phyloP scores from a whole-genome alignment of 2,888 invertebrate species.

The Trichopria drosophilae region DNA sequence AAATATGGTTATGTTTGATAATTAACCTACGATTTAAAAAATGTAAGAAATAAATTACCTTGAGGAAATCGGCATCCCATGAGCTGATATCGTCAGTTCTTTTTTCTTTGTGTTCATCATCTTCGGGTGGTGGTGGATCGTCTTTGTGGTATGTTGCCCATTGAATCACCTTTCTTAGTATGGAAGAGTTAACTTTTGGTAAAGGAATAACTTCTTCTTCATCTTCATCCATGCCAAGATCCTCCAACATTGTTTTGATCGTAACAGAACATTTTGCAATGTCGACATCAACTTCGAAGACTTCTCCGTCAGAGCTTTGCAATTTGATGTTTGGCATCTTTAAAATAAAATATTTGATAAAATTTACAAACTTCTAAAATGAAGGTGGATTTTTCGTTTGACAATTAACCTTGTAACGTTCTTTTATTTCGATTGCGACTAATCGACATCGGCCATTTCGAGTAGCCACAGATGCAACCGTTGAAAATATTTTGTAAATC shows the following conservation, averaged over 20 bases:
- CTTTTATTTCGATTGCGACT: too few relatives aligned
- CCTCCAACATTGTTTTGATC: conserved; percentile 97
- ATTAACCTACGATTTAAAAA: conserved; percentile 68
- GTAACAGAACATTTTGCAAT: conserved; percentile 97
- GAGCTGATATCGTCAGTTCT: conserved; percentile 98
- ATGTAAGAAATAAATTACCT: conserved; percentile 57
- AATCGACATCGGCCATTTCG: too few relatives aligned
- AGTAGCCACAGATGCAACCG: too few relatives aligned
- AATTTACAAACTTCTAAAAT: not conserved
- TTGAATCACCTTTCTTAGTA: conserved; percentile 89
- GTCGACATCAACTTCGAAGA: conserved; percentile 94
- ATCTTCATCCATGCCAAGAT: conserved; percentile 87
- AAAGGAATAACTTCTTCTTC: conserved; percentile 94
- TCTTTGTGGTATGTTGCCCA: conserved; percentile 95
- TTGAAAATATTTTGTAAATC: too few relatives aligned
- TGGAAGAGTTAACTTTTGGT: conserved; percentile 96
- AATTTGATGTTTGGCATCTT: conserved; percentile 93
- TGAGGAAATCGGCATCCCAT: conserved; percentile 99
- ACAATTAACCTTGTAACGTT: too few relatives aligned
- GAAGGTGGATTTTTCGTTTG: not conserved
- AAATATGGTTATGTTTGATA: conserved; percentile 95
- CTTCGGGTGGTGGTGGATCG: conserved; percentile 93
- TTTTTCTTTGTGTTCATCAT: conserved; percentile 96
- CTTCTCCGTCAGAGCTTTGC: conserved; percentile 93
- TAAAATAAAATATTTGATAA: conserved; percentile 33